Base-by-base conservation (phyloP, 1,140 invertebrate species). In the Achatina immaculata region DNA sequence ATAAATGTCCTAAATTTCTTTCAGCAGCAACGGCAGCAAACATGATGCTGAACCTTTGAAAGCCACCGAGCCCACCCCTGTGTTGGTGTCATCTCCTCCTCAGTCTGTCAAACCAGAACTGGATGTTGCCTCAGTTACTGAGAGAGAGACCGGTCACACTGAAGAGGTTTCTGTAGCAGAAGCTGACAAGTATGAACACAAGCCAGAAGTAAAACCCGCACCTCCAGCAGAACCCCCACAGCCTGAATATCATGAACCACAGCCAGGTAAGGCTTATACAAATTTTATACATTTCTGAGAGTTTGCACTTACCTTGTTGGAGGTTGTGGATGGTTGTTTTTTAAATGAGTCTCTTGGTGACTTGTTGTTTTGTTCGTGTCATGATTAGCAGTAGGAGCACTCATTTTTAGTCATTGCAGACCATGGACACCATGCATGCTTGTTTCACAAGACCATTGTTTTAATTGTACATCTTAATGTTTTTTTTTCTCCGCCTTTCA, bases 251-350 rank as follows among this genome's bases (percentile, higher is more conserved):
- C 36, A 36, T 74, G 79, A 81, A 16, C 69, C 58, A 21, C 69
- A 48, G 19, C 71, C 55, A 45, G 79, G 79, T 80, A 80, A 31
- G 68, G 16, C 14, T 42, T 51, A n/a, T n/a, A n/a, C n/a, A n/a
- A n/a, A n/a, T n/a, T n/a, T n/a, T n/a, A n/a, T n/a, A n/a, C 16
- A 34, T 72, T 24, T 24, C 34, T 55, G n/a, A n/a, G n/a, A n/a
- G n/a, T n/a, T n/a, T n/a, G n/a, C n/a, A n/a, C n/a, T n/a, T n/a
- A n/a, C n/a, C n/a, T n/a, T n/a, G n/a, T n/a, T n/a, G n/a, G n/a
- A n/a, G n/a, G n/a, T n/a, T n/a, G n/a, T n/a, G n/a, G n/a, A n/a
- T n/a, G n/a, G n/a, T n/a, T n/a, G n/a, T n/a, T n/a, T n/a, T n/a
- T n/a, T n/a, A n/a, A n/a, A n/a, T n/a, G n/a, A n/a, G n/a, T n/a